Base-by-base conservation (phyloP, 2,888 invertebrate species). In the Diarsia brunnea region DNA sequence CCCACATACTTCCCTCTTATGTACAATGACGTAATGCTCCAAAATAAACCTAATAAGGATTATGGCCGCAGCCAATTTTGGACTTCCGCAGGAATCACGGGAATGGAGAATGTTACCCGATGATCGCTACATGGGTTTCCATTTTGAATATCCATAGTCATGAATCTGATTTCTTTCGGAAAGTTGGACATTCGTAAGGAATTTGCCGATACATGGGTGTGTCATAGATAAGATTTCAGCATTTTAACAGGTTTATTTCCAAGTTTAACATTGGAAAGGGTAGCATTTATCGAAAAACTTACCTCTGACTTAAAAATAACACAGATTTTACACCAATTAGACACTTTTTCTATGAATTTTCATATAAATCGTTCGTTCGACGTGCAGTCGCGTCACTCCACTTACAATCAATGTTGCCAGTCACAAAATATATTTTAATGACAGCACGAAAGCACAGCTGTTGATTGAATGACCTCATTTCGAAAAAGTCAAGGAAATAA, bases 31-130 rank as follows among this genome's bases (percentile, higher is more conserved):
- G 96, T 96, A 96, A 96, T 96, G 94, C 88, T 94, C 95, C 94
- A 96, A 96, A 96, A 96, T 96, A 96, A 95, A 95, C 95, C 93
- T 91, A 95, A 92, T 94, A 95, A 89, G 95, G 95, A 94, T 94
- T 94, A 93, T 91, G 88, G 86, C 86, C 82, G 78, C 58, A 73
- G 78, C 78, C 87, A 85, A 91, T 89, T 91, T 88, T 91, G 89
- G 87, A 91, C 89, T 90, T 92, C 91, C 90, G 90, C 84, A 87
- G 85, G 84, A 88, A 84, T 66, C 49, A 73, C 51, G 68, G 69
- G 68, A 73, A 71, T 69, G 65, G 47, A 68, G 60, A 84, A 79
- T 75, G 47, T 38, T 58, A 65, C 70, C 49, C 16, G 55, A 45
- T 75, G 68, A 68, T 71, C 55, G 47, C 21, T 58, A 73, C 45